Conservation (phyloP, 1,140 invertebrate genomes). For the Eciton burchellii region DNA sequence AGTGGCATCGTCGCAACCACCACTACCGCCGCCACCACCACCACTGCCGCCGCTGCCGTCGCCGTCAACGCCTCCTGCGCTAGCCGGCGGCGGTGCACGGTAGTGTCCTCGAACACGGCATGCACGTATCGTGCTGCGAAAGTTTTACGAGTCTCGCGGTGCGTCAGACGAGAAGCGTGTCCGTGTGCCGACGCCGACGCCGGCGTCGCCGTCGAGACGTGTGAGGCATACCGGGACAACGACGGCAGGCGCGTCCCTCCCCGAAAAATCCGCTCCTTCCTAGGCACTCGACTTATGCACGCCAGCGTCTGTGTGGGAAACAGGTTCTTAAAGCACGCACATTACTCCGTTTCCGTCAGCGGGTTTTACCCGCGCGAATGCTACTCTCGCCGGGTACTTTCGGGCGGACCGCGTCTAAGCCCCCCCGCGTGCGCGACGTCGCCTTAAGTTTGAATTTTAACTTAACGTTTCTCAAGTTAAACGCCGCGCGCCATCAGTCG, state of each 20-base stretch:
- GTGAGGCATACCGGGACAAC: conserved; percentile 65
- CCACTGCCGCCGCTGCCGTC: conserved; percentile 56
- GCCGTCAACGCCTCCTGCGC: conserved; percentile 69
- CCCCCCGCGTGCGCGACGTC: neutral
- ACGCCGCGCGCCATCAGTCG: too few relatives aligned
- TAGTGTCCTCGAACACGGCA: conserved; percentile 75
- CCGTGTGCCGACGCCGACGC: conserved; percentile 51
- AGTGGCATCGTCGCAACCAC: conserved; percentile 42
- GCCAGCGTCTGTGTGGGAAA: conserved; percentile 73
- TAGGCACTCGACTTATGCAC: conserved; percentile 69
- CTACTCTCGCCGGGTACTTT: neutral
- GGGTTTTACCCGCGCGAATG: conserved; percentile 31
- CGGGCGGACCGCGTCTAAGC: neutral
- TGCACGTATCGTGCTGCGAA: conserved; percentile 76
- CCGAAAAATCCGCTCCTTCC: conserved; percentile 62
- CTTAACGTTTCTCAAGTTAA: neutral
- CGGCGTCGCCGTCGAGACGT: conserved; percentile 70
- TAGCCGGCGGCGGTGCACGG: conserved; percentile 73
- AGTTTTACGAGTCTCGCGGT: conserved; percentile 72
- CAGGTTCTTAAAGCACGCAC: conserved; percentile 70
- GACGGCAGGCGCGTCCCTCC: conserved; percentile 53
- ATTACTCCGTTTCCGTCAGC: conserved; percentile 56
- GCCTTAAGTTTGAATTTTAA: neutral
- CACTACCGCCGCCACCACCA: conserved; percentile 48
- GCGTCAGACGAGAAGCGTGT: conserved; percentile 71